These are phyloP conservation scores for Lamellibrachia luymesi DNA, from an alignment of 1,140 invertebrate genomes.

Conservation along the genomic window DNA sequence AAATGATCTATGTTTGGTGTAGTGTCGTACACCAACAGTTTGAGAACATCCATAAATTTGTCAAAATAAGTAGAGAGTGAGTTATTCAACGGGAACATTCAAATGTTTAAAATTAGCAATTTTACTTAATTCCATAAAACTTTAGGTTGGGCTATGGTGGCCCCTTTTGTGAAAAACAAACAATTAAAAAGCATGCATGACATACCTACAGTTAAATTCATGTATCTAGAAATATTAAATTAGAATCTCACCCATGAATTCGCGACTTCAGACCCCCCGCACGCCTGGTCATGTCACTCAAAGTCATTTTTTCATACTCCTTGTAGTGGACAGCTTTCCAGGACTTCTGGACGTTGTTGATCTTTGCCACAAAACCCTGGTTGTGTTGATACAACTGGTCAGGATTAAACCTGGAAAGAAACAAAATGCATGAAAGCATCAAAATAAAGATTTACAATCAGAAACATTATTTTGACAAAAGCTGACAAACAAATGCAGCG, in stretches of 20 bases:
- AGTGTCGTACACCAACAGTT: no score
- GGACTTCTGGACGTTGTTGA: slow-evolving; percentile 55
- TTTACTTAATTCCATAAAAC: not conserved
- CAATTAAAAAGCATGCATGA: no score
- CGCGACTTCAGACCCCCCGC: slow-evolving; percentile 48
- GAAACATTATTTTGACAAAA: no score
- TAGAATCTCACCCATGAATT: not conserved
- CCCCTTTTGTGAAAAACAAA: not conserved
- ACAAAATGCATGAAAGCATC: not conserved
- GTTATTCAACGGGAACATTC: no score
- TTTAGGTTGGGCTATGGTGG: not conserved
- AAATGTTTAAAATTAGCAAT: no score
- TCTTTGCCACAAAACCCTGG: slow-evolving; percentile 47
- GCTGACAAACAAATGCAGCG: no score
- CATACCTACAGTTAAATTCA: not conserved
- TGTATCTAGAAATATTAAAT: not conserved
- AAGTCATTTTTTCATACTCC: slow-evolving; percentile 50
- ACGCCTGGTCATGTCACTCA: slow-evolving; percentile 49
- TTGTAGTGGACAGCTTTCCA: slow-evolving; percentile 58
- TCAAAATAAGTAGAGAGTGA: no score
- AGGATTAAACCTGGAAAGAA: not conserved
- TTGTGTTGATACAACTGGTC: slow-evolving; percentile 28
- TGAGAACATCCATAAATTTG: no score
- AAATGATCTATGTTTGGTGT: no score
- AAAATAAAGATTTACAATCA: not conserved